Percentiles rank a stretch among this genome's conserved stretches.
phyloP scores from a whole-genome alignment of 2,797 vertebrate species.

The Schizothorax lantsangensis region DNA sequence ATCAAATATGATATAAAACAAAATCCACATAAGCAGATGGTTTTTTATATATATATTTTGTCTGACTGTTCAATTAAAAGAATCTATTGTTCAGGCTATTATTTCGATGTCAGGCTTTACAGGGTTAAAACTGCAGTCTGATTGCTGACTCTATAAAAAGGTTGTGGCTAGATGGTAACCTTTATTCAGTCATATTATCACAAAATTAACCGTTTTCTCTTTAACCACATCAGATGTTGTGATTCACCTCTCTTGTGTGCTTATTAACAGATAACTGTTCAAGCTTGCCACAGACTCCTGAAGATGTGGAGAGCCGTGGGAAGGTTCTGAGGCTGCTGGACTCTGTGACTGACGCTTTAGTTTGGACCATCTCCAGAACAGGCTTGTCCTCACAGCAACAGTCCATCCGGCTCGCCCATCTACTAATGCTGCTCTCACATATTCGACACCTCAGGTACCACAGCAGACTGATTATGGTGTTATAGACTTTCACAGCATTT shows the following conservation, averaged over 20 bases:
- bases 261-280: slow-evolving; percentile 53
- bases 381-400: slow-evolving; percentile 90
- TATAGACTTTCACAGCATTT: neutral
- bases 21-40: neutral
- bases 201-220: neutral
- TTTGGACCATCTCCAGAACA: slow-evolving; percentile 93
- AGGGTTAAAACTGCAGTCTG: neutral
- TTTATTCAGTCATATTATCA: neutral
- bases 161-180: neutral
- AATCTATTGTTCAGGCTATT: neutral
- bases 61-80: neutral
- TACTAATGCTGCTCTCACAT: slow-evolving; percentile 96
- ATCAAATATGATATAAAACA: neutral
- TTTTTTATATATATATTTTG: neutral
- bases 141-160: neutral
- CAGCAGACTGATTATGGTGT: neutral
- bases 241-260: neutral
- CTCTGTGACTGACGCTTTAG: slow-evolving; percentile 89
- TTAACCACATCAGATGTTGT: neutral
- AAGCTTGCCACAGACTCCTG: slow-evolving; percentile 73
- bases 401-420: slow-evolving; percentile 87
- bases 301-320: slow-evolving; percentile 86
- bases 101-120: neutral
- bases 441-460: slow-evolving; percentile 90
- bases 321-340: slow-evolving; percentile 92